Evolutionary conservation across 2,888 invertebrate species (phyloP), one percentile per base, ranked within the genome.

Genomic region (Exocentrus adspersus): DNA sequence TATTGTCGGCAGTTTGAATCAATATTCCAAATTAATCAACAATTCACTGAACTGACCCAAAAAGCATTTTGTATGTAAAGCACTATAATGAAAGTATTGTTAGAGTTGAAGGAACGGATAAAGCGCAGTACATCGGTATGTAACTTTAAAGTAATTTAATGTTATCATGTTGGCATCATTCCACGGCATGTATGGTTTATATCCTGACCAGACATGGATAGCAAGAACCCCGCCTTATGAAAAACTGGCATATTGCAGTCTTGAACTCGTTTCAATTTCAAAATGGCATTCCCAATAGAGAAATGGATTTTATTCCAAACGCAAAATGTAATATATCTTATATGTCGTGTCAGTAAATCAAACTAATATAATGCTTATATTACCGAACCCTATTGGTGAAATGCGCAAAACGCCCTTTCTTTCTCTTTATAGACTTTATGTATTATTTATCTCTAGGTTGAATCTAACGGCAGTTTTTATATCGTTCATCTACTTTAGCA

Each of bases 191-290:
- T 70, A 73, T 72, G 72, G 71, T 77, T 75, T 76, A 76, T 75
- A 71, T 70, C 64, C 68, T 68, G 72, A 70, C 71, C 72, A 76
- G 76, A 75, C 75, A 74, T 72, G 74, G 72, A 68, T 63, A 52
- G 68, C 61, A 64, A 67, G 67, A 65, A 75, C 73, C 72, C 73
- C 76, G 75, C 72, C 72, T 73, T 68, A 71, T 74, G 76, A 78
- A 77, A 78, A 78, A 78, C 75, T 77, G 72, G 76, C 75, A 75
- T 75, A 71, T 72, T 69, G 71, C 71, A 69, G 74, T 71, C 75
- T 75, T 74, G 75, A 77, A 75, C 76, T 74, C 74, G 76, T 75
- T 78, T 74, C 75, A 77, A 77, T 77, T 76, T 75, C 73, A 77
- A 78, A 78, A 79, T 77, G 76, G 77, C 76, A 77, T 75, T 75